Percentiles rank a stretch among this genome's conserved stretches.
phyloP scores from a whole-genome alignment of 2,797 vertebrate genomes.

The Ataeniobius toweri region DNA sequence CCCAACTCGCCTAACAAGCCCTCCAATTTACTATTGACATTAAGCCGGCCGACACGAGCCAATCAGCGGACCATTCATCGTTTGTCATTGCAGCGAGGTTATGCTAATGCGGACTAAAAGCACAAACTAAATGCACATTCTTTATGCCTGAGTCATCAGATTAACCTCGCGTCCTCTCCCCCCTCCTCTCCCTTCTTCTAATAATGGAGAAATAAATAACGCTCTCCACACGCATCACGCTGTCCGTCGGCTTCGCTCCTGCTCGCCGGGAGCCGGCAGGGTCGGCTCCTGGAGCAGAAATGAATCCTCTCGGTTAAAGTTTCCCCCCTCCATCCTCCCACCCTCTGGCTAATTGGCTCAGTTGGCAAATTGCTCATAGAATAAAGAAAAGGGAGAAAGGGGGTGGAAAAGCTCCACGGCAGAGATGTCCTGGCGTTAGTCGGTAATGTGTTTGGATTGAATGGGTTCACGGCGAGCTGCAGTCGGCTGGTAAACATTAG shows the following conservation, averaged over 20 bases:
- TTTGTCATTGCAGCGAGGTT: conserved; percentile 73
- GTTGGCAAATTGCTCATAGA: conserved; percentile 52
- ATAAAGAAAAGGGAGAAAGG: conserved; percentile 31
- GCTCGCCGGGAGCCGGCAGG: conserved; percentile 20
- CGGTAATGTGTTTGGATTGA: conserved; percentile 71
- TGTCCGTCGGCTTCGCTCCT: conserved; percentile 8
- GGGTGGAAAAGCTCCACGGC: neutral
- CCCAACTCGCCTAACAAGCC: conserved; percentile 83
- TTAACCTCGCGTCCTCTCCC: conserved; percentile 37
- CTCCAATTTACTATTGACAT: conserved; percentile 90
- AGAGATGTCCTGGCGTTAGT: conserved; percentile 13
- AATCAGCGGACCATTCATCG: conserved; percentile 72
- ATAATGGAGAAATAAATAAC: conserved; percentile 78
- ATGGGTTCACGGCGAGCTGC: conserved; percentile 58
- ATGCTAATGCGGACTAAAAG: conserved; percentile 80
- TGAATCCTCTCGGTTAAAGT: conserved; percentile 35
- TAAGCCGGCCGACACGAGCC: conserved; percentile 84
- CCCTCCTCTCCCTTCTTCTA: conserved; percentile 46
- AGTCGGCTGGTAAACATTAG: conserved; percentile 52
- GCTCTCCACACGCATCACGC: conserved; percentile 44
- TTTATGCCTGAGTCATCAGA: conserved; percentile 80
- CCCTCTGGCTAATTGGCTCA: conserved; percentile 63
- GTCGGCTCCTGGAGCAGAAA: conserved; percentile 45
- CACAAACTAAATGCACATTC: conserved; percentile 71
- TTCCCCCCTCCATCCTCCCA: neutral